Evolutionary conservation across 2,113 vertebrate genomes (phyloP), one percentile per base, ranked within the genome.

Genomic region (Hyperopisus bebe): DNA sequence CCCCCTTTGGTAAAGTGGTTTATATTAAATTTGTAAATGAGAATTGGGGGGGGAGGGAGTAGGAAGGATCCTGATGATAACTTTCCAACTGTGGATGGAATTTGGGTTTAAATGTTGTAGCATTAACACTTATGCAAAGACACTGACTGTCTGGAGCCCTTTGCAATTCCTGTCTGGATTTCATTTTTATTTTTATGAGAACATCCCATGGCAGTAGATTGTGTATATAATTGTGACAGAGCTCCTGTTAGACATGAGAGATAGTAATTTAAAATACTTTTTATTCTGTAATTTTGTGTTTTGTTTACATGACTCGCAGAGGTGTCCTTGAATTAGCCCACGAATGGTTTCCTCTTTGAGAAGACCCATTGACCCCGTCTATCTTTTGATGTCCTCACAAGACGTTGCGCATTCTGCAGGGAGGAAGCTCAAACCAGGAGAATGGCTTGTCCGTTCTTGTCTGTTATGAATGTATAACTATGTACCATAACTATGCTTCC

Each of bases 111-210:
- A 44, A 47, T 11, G 24, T 84, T 84, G 82, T 84, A 84, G 82
- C 82, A 84, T 84, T 84, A 47, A 84, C 39, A 47, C 42, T 84
- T 84, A 84, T 84, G 82, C 82, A 84, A 84, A n/a, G 82, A 47
- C 39, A 84, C 44, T 13, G 47, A 53, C 24, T 15, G 13, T 86
- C 48, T 86, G 11, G 9, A 50, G 15, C 85, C 46, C 48, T 8
- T 86, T 51, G 42, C 5, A 53, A 35, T 86, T 53, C 27, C 85
- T 86, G 10, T 86, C 85, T 17, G 46, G 82, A 48, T 85, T 47
- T 84, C 19, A 46, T 27, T 86, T 51, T 35, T 86, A 31, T 35
- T 31, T 80, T 80, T 42, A 19, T 80, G 82, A 84, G 19, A 47
- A 66, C 5, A 55, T 35, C 53, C 19, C 39, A 66, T n/a, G 53